phyloP scores from a whole-genome alignment of 2,113 vertebrate species.

The Petroica traversi region DNA sequence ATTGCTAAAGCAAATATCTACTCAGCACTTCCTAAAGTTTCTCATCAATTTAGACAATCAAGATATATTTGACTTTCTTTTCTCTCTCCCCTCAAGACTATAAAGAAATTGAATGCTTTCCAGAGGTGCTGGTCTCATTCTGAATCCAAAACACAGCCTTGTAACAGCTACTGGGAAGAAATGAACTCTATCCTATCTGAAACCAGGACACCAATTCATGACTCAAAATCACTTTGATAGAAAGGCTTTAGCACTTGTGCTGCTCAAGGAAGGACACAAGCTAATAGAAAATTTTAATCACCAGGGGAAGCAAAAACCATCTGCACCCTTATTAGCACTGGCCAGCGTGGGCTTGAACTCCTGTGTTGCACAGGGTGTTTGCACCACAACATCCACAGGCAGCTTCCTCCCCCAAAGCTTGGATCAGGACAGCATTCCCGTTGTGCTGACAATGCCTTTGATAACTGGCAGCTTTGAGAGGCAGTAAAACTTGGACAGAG shows the following conservation, averaged over 20 bases:
- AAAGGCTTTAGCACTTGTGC: not conserved
- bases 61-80: not conserved
- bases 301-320: not conserved
- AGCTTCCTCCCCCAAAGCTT: not conserved
- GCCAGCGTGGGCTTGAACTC: not conserved
- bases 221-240: not conserved
- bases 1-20: not conserved
- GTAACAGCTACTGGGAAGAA: not conserved
- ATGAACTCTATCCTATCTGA: not conserved
- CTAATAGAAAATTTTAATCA: not conserved
- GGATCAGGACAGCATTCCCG: not conserved
- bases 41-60: not conserved
- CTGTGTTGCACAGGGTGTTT: accelerated
- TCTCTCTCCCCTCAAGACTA: not conserved
- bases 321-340: not conserved
- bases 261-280: not conserved
- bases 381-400: not conserved
- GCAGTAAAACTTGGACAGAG: not conserved
- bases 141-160: not conserved
- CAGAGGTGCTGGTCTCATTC: not conserved
- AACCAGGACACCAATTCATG: not conserved
- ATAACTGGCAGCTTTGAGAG: not conserved
- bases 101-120: not conserved
- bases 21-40: not conserved
- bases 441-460: not conserved